Evolutionary conservation across 1,140 invertebrate genomes (phyloP), one percentile per base, ranked within the genome.

Genomic region (Drosophila arizonae): DNA sequence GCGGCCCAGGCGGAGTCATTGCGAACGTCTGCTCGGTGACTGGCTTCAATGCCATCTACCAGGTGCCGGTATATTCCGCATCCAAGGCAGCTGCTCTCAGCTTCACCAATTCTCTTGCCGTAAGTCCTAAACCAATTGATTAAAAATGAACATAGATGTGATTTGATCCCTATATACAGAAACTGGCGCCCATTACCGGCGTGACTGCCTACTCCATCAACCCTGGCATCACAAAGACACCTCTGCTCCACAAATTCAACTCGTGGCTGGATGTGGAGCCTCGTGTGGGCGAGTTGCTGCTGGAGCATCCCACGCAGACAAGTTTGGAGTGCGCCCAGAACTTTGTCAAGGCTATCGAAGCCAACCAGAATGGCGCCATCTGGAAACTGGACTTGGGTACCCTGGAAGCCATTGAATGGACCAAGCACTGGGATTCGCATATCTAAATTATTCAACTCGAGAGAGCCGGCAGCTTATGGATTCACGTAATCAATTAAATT

Each of bases 11-110:
- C 54, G 94, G 94, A 24, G 93, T 94, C 3, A 93, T 96, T 39
- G 93, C 95, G 11, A 95, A 95, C 69, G 88, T 95, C 28, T 93
- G 94, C 11, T 95, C 95, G 4, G 93, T 95, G 66, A 90, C 93
- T 60, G 94, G 94, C 36, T 92, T 94, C 54, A 90, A 87, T 57
- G 69, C 90, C 52, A 85, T 88, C 28, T 81, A 85, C 51, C 78
- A 84, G 66, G 68, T 88, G 54, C 93, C 93, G 1, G 81, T 92
- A 2, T 93, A 93, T 74, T 77, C 75, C 4, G 93, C 91, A 17
- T 92, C 92, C 6, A 94, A 93, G 73, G 91, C 92, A 57, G 92
- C 90, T 36, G 90, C 93, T 10, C 76, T 93, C 21, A 92, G 92
- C 43, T 92, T 92, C 62, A 93, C 92, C 26, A 79, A 77, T 46